Evolutionary conservation across 2,797 vertebrate species (phyloP).

Genomic region (Distichodus sexfasciatus): DNA sequence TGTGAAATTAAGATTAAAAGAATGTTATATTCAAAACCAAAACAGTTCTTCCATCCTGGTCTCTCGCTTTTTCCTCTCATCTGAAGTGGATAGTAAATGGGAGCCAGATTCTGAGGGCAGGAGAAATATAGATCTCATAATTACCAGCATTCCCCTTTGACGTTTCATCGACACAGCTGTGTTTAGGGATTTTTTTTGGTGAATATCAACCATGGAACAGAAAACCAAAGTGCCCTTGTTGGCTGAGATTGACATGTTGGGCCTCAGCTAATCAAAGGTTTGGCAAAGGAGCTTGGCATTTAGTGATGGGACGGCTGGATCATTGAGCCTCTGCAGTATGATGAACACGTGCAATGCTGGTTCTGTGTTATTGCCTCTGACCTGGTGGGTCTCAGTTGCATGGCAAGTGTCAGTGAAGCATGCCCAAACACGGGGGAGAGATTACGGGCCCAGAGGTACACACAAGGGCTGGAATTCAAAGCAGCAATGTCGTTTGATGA

Average conservation of each 20-base stretch:
- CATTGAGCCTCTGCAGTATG: conserved; percentile 7
- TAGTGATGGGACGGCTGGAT: conserved; percentile 1
- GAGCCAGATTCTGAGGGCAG: conserved; percentile 41
- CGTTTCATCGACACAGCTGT: conserved; percentile 46
- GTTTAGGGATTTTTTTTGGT: conserved; percentile 19
- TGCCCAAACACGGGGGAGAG: background rate
- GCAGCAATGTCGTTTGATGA: conserved; percentile 15
- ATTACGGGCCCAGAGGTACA: background rate
- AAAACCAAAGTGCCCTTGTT: conserved; percentile 42
- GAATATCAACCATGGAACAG: conserved; percentile 36
- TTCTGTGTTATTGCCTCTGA: background rate
- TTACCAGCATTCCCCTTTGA: conserved; percentile 43
- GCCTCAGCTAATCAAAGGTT: conserved; percentile 22
- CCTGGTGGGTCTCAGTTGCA: background rate
- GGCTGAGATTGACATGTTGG: conserved; percentile 29
- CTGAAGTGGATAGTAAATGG: conserved; percentile 33
- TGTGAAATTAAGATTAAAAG: too few species aligned
- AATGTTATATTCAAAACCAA: too few species aligned
- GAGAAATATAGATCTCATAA: conserved; percentile 41
- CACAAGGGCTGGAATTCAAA: conserved; percentile 15
- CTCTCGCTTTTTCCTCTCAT: background rate
- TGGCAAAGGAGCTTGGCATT: conserved; percentile 11
- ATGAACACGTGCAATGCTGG: conserved; percentile 11
- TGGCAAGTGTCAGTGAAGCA: conserved; percentile 7
- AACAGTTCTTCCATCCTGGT: background rate